These are phyloP conservation scores for Pocillopora grandis DNA, from an alignment of 92 coral and sea anemone species.

Conservation along the genomic window DNA sequence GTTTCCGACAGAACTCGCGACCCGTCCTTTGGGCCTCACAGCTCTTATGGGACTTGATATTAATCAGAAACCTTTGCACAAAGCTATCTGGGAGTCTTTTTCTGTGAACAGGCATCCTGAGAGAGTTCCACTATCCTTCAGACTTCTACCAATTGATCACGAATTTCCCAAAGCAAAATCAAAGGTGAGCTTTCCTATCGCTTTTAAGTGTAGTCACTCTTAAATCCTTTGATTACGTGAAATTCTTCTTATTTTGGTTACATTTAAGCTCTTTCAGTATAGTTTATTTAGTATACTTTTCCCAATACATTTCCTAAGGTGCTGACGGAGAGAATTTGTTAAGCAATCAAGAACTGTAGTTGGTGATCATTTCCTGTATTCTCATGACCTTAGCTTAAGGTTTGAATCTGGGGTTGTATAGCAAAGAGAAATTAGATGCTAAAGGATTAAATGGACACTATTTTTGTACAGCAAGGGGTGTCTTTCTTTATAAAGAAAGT, in stretches of 20 bases:
- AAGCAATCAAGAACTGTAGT: no score
- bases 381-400: no score
- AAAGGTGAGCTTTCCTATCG: constrained; percentile 54
- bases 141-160: constrained; percentile 78
- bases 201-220: not conserved
- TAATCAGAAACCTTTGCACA: constrained; percentile 77
- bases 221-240: no score
- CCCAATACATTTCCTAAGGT: constrained; percentile 25
- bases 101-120: constrained; percentile 90
- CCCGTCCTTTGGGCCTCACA: constrained; percentile 93
- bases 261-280: no score
- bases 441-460: no score
- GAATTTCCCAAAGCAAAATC: constrained; percentile 92
- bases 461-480: no score
- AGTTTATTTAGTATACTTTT: constrained; percentile 30
- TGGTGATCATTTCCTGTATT: no score
- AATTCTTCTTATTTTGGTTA: no score
- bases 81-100: constrained; percentile 96
- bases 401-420: no score
- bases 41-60: constrained; percentile 89
- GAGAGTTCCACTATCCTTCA: constrained; percentile 89
- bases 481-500: no score
- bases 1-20: constrained; percentile 88
- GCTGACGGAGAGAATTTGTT: no score
- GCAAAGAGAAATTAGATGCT: no score